Percentiles rank a stretch among this genome's conserved stretches.
Conservation (phyloP, 2,888 invertebrate species). For the Brassicogethes aeneus region DNA sequence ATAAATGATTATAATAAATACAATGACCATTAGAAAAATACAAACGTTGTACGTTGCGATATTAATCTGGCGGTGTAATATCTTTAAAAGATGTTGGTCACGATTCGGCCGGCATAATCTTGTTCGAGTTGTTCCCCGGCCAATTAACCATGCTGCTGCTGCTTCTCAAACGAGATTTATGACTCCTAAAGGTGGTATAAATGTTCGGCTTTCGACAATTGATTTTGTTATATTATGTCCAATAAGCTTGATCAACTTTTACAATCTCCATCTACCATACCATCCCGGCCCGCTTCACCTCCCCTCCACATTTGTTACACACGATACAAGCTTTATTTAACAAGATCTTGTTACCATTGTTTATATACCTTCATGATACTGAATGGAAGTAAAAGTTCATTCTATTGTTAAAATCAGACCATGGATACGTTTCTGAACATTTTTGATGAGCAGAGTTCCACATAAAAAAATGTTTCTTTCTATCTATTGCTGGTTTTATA, state of each 20-base stretch:
- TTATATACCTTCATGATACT: no score
- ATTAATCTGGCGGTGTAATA: conserved; percentile 22
- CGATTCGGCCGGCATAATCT: conserved; percentile 27
- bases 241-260: conserved; percentile 9
- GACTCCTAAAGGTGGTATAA: conserved; percentile 34
- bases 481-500: no score
- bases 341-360: no score
- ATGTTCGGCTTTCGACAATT: conserved; percentile 32
- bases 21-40: conserved; percentile 13
- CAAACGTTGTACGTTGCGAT: conserved; percentile 14
- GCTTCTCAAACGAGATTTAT: conserved; percentile 31
- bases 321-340: no score
- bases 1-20: conserved; percentile 2
- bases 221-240: conserved; percentile 21
- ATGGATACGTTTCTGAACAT: no score
- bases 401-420: no score
- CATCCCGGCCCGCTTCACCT: no score
- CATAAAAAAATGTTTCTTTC: no score
- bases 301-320: no score
- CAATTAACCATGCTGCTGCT: conserved; percentile 35
- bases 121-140: conserved; percentile 32
- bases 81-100: conserved; percentile 26
- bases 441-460: no score
- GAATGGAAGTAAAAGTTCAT: no score
- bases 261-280: neutral